Evolutionary conservation across 2,113 vertebrate species (phyloP), one percentile per base, ranked within the genome.

Genomic region (Poeciliopsis retropinna): DNA sequence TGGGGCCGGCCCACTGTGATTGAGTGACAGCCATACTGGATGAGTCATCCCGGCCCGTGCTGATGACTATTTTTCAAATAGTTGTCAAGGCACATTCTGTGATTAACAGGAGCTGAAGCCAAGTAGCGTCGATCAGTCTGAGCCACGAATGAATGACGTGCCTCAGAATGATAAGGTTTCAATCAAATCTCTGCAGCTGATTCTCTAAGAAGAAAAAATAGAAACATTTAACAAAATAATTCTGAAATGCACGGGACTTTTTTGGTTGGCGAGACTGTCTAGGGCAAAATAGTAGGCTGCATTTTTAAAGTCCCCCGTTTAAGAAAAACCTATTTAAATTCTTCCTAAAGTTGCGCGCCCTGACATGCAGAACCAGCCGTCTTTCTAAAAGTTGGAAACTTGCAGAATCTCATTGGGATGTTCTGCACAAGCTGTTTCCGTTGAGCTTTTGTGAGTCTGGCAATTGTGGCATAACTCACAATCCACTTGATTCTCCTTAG

Each of bases 1-100:
- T 74, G 41, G 80, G 80, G 66, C 73, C 57, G 12, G 83, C 78
- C 51, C 76, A 54, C 72, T 60, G 80, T 87, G 91, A 91, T 89
- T 83, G 91, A 91, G 76, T 72, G 88, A 86, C 89, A 84, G 84
- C 79, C 85, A 80, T 77, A 80, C 60, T 82, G 75, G 88, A 91
- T 91, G 89, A 91, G 88, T 92, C 91, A 92, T 73, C 64, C 62
- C 1, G 67, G 73, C 76, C 69, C 22, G 0, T 14, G 62, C 64
- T 64, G 57, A 80, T 74, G 83, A 88, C 75, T 75, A 88, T 90
- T 84, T 83, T 83, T 89, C 84, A 88, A 85, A 80, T 72, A 84
- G 66, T 83, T 83, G 82, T 90, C 87, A 85, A 74, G 73, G 83
- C 87, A 63, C 80, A 86, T 83, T 88, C 77, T 51, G 71, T 86